These are phyloP conservation scores for Mycetomoellerius zeteki DNA, from an alignment of 1,140 invertebrate genomes.

Conservation along the genomic window DNA sequence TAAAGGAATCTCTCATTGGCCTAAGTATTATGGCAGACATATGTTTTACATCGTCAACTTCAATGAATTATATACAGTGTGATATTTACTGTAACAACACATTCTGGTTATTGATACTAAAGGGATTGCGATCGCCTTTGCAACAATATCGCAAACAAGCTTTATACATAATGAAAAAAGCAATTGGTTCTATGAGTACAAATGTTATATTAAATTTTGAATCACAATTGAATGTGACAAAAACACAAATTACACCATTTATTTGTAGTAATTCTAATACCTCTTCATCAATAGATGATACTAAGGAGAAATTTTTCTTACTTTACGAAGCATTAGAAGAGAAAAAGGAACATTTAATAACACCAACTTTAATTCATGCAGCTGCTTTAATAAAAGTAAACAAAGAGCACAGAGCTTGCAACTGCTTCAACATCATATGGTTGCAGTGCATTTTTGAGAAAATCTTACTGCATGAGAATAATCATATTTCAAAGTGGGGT, in stretches of 20 bases:
- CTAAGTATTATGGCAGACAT: constrained; percentile 73
- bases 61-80: constrained; percentile 32
- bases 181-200: constrained; percentile 73
- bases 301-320: constrained; percentile 84
- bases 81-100: constrained; percentile 60
- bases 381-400: constrained; percentile 77
- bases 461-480: constrained; percentile 85
- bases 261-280: constrained; percentile 52
- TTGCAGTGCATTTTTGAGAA: constrained; percentile 83
- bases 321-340: constrained; percentile 89
- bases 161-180: constrained; percentile 81
- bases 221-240: not conserved
- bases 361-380: constrained; percentile 86
- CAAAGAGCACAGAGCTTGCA: constrained; percentile 68
- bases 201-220: not conserved
- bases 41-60: constrained; percentile 63
- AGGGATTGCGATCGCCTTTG: constrained; percentile 68
- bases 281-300: constrained; percentile 51
- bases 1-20: constrained; percentile 63
- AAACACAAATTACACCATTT: constrained; percentile 72
- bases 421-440: constrained; percentile 81
- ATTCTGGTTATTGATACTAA: constrained; percentile 76
- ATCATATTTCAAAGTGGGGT: constrained; percentile 84
- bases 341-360: constrained; percentile 88
- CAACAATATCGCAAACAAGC: constrained; percentile 81